A percentile compares a stretch with the other conserved stretches of the same genome.
phyloP scores from a whole-genome alignment of 2,797 vertebrate species.

The Pitangus sulphuratus region DNA sequence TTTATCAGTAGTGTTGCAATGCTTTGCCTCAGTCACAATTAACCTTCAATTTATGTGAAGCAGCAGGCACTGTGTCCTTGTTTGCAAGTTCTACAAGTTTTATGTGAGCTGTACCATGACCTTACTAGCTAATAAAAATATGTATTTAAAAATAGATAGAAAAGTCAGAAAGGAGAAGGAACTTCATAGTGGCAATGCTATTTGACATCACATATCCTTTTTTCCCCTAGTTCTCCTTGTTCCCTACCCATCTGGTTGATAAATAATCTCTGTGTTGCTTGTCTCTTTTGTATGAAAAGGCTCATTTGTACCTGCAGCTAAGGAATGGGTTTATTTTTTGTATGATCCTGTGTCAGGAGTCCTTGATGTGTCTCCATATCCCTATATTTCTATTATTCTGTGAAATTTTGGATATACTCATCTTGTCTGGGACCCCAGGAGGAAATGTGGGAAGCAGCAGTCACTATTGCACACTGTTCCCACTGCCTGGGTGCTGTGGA shows the following conservation, averaged over 20 bases:
- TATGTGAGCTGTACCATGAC: not conserved
- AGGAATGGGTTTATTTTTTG: not conserved
- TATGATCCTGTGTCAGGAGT: not conserved
- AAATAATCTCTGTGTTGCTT: not conserved
- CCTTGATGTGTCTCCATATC: not conserved
- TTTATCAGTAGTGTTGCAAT: not conserved
- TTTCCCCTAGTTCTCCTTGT: not conserved
- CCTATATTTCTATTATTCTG: not conserved
- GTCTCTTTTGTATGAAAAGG: not conserved
- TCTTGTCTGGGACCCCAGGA: not conserved
- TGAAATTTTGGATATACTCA: not conserved
- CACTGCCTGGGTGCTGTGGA: not conserved
- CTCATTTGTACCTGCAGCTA: not conserved
- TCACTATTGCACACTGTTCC: not conserved
- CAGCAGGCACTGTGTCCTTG: not conserved
- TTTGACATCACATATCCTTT: not conserved
- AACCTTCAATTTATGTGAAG: constrained; percentile 35
- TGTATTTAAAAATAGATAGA: constrained; percentile 39
- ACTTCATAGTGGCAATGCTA: not conserved
- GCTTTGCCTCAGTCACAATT: not conserved
- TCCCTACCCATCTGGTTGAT: not conserved
- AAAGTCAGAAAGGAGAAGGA: constrained; percentile 1
- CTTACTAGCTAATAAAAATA: constrained; percentile 38
- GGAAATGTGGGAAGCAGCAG: not conserved
- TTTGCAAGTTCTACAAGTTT: not conserved